A percentile compares a stretch with the other conserved stretches of the same genome.
Conservation (phyloP, 1,140 invertebrate species). For the Drosophila suzukii region DNA sequence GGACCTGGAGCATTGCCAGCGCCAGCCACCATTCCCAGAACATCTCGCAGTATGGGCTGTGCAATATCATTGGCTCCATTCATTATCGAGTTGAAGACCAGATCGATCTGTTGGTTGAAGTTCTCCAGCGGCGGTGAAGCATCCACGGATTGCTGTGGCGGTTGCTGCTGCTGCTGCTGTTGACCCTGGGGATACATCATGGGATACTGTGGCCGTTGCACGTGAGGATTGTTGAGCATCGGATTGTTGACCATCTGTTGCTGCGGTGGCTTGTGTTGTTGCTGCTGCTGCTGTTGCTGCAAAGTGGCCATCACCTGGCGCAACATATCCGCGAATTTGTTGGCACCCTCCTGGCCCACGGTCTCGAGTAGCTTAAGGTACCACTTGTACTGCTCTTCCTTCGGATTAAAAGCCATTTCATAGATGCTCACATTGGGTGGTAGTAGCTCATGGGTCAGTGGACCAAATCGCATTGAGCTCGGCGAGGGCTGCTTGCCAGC, state of each 20-base stretch:
- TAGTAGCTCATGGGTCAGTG: constrained; percentile 78
- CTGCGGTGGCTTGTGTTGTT: constrained; percentile 44
- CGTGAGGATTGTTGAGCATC: constrained; percentile 62
- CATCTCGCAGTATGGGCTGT: constrained; percentile 77
- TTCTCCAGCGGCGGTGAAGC: constrained; percentile 76
- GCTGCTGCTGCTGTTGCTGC: constrained; percentile 62
- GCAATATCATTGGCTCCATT: constrained; percentile 81
- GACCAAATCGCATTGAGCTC: constrained; percentile 72
- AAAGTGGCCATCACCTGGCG: constrained; percentile 73
- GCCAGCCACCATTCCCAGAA: constrained; percentile 73
- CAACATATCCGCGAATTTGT: constrained; percentile 81
- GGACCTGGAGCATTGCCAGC: constrained; percentile 23
- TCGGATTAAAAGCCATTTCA: constrained; percentile 82
- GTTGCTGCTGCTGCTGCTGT: constrained; percentile 50
- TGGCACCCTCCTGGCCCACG: constrained; percentile 81
- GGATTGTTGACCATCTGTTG: constrained; percentile 47
- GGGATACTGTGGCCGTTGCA: constrained; percentile 66
- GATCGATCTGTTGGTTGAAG: constrained; percentile 83
- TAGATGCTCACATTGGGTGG: constrained; percentile 84
- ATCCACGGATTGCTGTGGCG: constrained; percentile 49
- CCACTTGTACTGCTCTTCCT: constrained; percentile 84
- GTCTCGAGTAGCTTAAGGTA: constrained; percentile 77
- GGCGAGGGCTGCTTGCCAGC: constrained; percentile 70
- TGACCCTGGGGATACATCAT: constrained; percentile 53
- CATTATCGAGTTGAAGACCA: constrained; percentile 83